Evolutionary conservation across 2,797 vertebrate genomes (phyloP), one percentile per base, ranked within the genome.

Genomic region (Propithecus deckenii): DNA sequence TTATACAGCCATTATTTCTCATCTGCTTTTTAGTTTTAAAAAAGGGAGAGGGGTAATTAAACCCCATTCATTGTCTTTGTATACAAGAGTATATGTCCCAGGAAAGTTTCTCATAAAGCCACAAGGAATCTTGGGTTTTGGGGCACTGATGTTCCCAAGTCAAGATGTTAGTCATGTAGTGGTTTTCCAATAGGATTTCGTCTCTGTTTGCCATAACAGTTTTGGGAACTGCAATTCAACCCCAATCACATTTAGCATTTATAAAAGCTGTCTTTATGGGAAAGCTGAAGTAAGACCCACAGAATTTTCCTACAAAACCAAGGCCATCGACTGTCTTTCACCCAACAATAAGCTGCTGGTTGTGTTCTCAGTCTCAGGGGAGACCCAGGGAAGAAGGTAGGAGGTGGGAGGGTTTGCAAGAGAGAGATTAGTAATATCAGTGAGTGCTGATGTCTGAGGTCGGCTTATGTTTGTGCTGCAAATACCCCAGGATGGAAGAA

Each of bases 181-280:
- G 98, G 96, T 97, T 98, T 98, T 96, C 96, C 94, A 97, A 93
- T 83, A 93, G 95, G 96, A 97, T 94, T 97, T 93, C 86, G 23
- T 93, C 89, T 91, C 84, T 57, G 48, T 96, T 97, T 96, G 86
- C 92, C 94, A 43, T 96, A 95, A 90, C 69, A 96, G 87, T 97
- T 97, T 98, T 98, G 97, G 96, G 95, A 98, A 97, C 79, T 97
- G 96, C 87, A 97, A 86, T 96, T 95, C 96, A 97, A 96, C 81
- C 85, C 95, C 94, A 96, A 38, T 96, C 89, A 92, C 86, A 89
- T 89, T 95, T 96, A 96, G 88, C 67, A 46, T 96, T 97, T 96
- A 86, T 95, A 90, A 97, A 98, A 96, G 75, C 93, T 88, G 57
- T 83, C 89, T 97, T 96, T 97, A 95, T 98, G 97, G 97, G 97